Evolutionary conservation across 2,888 invertebrate species (phyloP).

Genomic region (Cataglyphis cursor): DNA sequence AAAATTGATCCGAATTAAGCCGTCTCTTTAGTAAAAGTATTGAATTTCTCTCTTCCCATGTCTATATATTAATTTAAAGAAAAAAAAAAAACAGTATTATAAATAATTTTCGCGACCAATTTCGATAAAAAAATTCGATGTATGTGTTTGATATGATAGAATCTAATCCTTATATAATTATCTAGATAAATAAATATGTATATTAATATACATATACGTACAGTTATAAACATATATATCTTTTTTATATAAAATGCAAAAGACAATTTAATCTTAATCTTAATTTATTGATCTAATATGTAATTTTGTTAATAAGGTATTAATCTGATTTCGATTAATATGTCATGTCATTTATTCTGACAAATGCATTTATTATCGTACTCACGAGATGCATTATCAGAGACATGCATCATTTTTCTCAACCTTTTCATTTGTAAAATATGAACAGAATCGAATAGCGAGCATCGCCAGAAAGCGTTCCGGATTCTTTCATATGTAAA

Average conservation of each 20-base stretch:
- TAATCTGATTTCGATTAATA: slow-evolving; percentile 7
- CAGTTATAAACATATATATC: not conserved
- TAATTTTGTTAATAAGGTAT: not conserved
- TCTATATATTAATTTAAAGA: not conserved
- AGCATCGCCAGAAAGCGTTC: not conserved
- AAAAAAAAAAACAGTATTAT: not conserved
- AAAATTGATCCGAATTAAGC: not conserved
- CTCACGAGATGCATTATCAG: not conserved
- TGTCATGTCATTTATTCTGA: not conserved
- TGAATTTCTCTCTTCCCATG: not conserved
- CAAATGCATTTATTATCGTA: not conserved
- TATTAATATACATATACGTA: not conserved
- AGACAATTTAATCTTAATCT: not conserved
- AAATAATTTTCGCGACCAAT: slow-evolving; percentile 12
- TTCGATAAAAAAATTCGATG: not conserved
- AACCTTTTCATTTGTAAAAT: not conserved
- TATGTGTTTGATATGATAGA: too few species aligned
- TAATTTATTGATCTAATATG: not conserved
- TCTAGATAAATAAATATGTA: not conserved
- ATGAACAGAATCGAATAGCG: slow-evolving; percentile 22
- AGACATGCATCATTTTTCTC: not conserved
- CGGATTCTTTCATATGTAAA: slow-evolving; percentile 35
- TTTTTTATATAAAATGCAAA: not conserved
- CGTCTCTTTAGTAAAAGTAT: not conserved
- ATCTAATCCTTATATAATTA: not conserved